Evolutionary conservation across 2,888 invertebrate species (phyloP), one percentile per base, ranked within the genome.

Genomic region (Nymphalis polychloros): DNA sequence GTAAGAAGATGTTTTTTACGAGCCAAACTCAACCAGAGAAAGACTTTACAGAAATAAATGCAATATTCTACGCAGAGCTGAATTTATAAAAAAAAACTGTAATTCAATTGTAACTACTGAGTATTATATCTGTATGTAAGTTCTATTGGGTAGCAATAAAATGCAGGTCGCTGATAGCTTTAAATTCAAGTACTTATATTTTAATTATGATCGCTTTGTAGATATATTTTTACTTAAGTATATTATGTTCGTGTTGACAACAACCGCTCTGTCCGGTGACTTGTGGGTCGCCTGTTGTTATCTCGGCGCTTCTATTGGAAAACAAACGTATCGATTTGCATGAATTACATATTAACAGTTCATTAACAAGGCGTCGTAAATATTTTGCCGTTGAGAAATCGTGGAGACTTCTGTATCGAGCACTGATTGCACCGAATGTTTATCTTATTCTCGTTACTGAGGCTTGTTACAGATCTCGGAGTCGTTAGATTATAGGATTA

Each of bases 341-440:
- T 89, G 85, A 85, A 84, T 81, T 82, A 81, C 79, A 69, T 82
- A 88, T 86, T 85, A 88, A 85, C 86, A 85, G 86, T 84, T 85
- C 86, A 79, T 88, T 88, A 87, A 84, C 82, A 82, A 85, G 81
- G 81, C 84, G 84, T 85, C 87, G 83, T 89, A 88, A 88, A 89
- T 85, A 88, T 86, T 85, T 84, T 82, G 86, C 84, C 75, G 82
- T 85, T 86, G 81, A 75, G 84, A 74, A 85, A 84, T 81, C 62
- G 41, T 23, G 47, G 31, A 46, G 49, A 59, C 55, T 55, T 53
- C 53, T 59, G 63, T 63, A 63, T 63, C 57, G 19, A 57, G 13
- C 57, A 10, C 41, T 57, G 57, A 57, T 57, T 57, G 57, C 35
- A 41, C 1, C 41, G 57, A 41, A 57, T 19, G 10, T 27, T 55